Evolutionary conservation across 2,113 vertebrate species (phyloP).

Genomic region (Toxostoma redivivum): DNA sequence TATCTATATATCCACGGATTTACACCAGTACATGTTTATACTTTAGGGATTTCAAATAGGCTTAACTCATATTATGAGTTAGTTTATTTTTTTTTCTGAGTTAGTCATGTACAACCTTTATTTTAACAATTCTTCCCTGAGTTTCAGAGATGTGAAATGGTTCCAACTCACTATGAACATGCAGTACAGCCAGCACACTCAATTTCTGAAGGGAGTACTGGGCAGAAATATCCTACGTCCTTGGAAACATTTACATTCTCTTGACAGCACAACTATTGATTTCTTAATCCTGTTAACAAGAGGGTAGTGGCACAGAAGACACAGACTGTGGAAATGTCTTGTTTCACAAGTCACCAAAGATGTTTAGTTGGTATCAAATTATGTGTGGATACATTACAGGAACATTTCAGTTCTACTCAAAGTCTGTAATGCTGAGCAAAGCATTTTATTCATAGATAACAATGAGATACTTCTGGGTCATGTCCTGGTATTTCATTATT

Average conservation of each 20-base stretch:
- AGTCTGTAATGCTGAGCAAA: not conserved
- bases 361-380: not conserved
- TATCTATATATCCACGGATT: not conserved
- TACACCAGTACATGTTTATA: not conserved
- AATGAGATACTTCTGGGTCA: not conserved
- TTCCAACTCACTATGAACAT: not conserved
- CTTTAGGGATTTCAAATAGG: not conserved
- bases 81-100: not conserved
- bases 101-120: not conserved
- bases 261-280: not conserved
- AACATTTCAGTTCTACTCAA: not conserved
- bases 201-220: not conserved
- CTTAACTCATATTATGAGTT: not conserved
- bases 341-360: not conserved
- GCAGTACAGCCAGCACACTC: not conserved
- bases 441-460: not conserved
- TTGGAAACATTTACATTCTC: not conserved
- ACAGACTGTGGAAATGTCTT: not conserved
- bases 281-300: constrained; percentile 25
- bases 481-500: not conserved
- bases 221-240: not conserved
- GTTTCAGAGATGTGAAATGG: not conserved
- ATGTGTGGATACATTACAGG: not conserved
- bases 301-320: not conserved
- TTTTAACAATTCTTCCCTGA: not conserved